Percentiles rank a stretch among this genome's conserved stretches.
These are phyloP conservation scores for Chionis minor DNA, from an alignment of 2,113 vertebrate genomes.

Conservation along the genomic window DNA sequence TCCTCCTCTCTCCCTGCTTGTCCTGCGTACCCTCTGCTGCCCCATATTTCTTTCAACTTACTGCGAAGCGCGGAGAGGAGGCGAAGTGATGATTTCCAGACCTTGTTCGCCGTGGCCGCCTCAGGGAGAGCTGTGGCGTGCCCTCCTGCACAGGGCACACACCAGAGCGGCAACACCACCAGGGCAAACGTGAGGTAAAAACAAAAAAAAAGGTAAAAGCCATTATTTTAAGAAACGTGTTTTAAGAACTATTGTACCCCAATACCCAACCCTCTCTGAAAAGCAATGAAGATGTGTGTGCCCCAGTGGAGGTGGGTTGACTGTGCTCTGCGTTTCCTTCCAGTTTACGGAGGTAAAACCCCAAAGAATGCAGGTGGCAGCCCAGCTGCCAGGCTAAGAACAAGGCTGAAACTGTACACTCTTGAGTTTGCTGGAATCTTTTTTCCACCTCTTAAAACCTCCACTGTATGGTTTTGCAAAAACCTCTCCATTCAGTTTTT, in stretches of 20 bases:
- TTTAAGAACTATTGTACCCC: not conserved
- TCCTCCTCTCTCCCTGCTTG: accelerated
- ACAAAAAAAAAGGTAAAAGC: not conserved
- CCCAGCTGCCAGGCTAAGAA: not conserved
- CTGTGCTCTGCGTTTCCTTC: not conserved
- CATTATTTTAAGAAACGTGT: not conserved
- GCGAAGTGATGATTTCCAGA: accelerated
- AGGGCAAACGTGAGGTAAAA: accelerated
- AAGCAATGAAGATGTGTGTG: accelerated
- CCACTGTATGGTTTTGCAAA: not conserved
- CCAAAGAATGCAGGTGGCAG: accelerated
- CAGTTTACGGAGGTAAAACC: accelerated
- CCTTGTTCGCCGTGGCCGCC: not conserved
- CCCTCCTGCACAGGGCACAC: accelerated
- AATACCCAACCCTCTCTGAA: not conserved
- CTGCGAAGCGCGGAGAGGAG: accelerated
- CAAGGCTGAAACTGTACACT: not conserved
- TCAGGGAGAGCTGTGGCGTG: accelerated
- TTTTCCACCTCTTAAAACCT: not conserved
- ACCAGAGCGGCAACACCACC: accelerated
- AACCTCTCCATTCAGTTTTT: not conserved
- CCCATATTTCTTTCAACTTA: not conserved
- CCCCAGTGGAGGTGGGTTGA: not conserved
- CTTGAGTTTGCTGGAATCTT: not conserved
- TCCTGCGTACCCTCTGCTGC: accelerated